These are phyloP conservation scores for Nowickia ferox DNA, from an alignment of 2,888 invertebrate genomes.

Conservation along the genomic window DNA sequence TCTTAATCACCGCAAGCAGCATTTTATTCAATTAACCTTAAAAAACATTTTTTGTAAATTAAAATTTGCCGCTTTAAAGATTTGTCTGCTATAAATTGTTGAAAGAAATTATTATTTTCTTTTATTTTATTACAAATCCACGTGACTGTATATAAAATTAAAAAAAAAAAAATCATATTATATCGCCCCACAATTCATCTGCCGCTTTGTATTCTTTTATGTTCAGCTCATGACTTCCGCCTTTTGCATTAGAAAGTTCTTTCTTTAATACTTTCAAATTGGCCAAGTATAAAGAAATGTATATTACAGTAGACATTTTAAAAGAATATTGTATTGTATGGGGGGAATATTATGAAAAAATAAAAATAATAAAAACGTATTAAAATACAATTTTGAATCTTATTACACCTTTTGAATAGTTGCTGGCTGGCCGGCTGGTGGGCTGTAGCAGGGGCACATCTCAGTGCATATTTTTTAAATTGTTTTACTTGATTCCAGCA, in stretches of 20 bases:
- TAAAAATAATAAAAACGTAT: slow-evolving; percentile 8
- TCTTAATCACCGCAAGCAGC: not conserved
- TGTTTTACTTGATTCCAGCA: slow-evolving; percentile 24
- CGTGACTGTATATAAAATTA: slow-evolving; percentile 54
- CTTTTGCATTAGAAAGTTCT: slow-evolving; percentile 68
- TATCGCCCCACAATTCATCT: slow-evolving; percentile 10
- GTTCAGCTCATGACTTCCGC: slow-evolving; percentile 62
- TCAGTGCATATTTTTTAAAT: slow-evolving; percentile 27
- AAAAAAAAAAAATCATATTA: slow-evolving; percentile 18
- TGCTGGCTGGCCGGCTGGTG: not conserved
- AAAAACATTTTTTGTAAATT: not conserved
- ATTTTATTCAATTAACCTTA: slow-evolving; percentile 13
- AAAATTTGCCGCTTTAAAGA: not conserved
- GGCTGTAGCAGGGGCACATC: not conserved
- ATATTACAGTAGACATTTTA: slow-evolving; percentile 1
- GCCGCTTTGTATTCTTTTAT: slow-evolving; percentile 22
- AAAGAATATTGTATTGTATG: slow-evolving; percentile 6
- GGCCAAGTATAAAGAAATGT: slow-evolving; percentile 12
- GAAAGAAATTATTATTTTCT: slow-evolving; percentile 42
- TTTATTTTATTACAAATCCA: slow-evolving; percentile 60
- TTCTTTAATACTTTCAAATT: slow-evolving; percentile 31
- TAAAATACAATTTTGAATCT: slow-evolving; percentile 51
- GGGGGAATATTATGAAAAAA: slow-evolving; percentile 3
- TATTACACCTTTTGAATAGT: slow-evolving; percentile 57
- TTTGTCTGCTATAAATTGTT: slow-evolving; percentile 4